Conservation (phyloP, 2,888 invertebrate species). For the Leptinotarsa juncta region DNA sequence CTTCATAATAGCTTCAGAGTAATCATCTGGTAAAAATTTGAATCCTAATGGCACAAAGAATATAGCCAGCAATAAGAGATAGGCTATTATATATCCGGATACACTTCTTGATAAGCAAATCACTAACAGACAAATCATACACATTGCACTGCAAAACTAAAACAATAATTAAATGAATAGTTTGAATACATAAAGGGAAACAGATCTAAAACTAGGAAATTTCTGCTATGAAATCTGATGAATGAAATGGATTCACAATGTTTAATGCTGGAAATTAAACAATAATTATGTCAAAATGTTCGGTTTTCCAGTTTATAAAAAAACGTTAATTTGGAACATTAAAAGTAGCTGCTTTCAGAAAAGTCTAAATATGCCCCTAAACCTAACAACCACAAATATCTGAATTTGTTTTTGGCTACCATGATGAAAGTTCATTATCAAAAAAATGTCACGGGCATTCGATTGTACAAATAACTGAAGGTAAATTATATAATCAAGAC, state of each 20-base stretch:
- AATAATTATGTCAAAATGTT: background rate
- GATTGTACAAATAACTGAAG: too few relatives aligned
- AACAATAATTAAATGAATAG: conserved; percentile 43
- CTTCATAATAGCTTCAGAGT: conserved; percentile 46
- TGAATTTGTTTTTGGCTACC: too few relatives aligned
- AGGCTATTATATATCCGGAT: conserved; percentile 60
- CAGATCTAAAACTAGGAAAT: background rate
- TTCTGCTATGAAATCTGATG: background rate
- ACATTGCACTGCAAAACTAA: conserved; percentile 63
- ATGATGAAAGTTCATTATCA: too few relatives aligned
- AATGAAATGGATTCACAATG: background rate
- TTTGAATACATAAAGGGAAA: too few relatives aligned
- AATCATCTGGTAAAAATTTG: conserved; percentile 54
- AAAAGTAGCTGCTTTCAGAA: too few relatives aligned
- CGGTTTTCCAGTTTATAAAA: background rate
- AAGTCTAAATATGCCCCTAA: too few relatives aligned
- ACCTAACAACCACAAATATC: too few relatives aligned
- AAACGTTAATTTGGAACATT: too few relatives aligned
- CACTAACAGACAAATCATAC: conserved; percentile 58
- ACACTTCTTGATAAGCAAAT: conserved; percentile 60
- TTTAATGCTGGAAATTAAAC: too few relatives aligned
- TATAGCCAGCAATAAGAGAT: conserved; percentile 51
- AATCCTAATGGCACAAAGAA: conserved; percentile 57
- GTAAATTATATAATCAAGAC: too few relatives aligned
- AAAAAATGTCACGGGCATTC: too few relatives aligned